These are phyloP conservation scores for Adineta ricciae DNA, from an alignment of 2,888 invertebrate genomes.

Conservation along the genomic window DNA sequence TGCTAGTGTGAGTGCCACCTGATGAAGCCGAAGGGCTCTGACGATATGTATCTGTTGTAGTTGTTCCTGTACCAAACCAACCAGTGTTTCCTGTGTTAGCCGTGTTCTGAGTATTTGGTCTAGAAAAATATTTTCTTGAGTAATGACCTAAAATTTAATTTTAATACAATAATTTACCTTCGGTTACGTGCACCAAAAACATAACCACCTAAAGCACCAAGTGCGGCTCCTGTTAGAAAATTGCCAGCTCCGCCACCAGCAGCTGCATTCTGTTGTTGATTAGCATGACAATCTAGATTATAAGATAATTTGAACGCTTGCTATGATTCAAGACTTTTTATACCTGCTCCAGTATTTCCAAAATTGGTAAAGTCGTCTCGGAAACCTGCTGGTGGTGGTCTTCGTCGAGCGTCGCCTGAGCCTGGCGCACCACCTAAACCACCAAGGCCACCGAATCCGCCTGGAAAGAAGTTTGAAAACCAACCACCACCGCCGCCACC, in stretches of 20 bases:
- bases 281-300: not conserved
- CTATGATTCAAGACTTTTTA: not conserved
- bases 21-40: not conserved
- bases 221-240: not conserved
- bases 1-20: not conserved
- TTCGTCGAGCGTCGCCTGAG: not conserved
- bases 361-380: not conserved
- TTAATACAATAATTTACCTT: not conserved
- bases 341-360: not conserved
- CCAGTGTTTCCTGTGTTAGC: not conserved
- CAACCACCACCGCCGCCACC: not conserved
- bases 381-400: slow-evolving; percentile 16
- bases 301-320: too few species aligned
- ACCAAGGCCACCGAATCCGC: not conserved
- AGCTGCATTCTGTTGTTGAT: not conserved
- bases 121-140: not conserved
- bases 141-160: not conserved
- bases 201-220: slow-evolving; percentile 14
- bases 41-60: not conserved
- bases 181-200: not conserved
- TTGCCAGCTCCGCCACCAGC: not conserved
- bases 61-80: not conserved
- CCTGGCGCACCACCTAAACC: not conserved
- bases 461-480: not conserved
- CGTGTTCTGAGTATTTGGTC: not conserved